Conservation (phyloP, 2,113 vertebrate species). For the Sula dactylatra region DNA sequence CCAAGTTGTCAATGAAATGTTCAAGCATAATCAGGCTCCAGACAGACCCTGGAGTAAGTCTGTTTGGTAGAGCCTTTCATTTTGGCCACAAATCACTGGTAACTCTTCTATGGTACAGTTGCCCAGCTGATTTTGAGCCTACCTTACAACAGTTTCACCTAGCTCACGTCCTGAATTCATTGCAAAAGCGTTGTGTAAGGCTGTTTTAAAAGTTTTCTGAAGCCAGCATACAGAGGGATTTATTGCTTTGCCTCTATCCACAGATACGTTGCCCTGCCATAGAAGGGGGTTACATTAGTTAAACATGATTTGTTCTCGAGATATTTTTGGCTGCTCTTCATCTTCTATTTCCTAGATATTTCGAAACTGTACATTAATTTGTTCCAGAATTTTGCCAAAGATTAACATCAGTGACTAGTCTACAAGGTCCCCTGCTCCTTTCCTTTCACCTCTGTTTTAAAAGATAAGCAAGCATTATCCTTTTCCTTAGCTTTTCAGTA, state of each 20-base stretch:
- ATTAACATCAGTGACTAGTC: background rate
- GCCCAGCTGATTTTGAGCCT: background rate
- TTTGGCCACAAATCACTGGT: background rate
- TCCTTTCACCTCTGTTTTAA: background rate
- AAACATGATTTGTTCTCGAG: background rate
- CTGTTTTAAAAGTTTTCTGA: slow-evolving; percentile 2
- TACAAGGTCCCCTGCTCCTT: background rate
- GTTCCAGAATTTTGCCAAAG: background rate
- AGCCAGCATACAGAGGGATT: background rate
- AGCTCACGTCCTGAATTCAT: background rate
- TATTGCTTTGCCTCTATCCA: background rate
- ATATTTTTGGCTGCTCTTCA: background rate
- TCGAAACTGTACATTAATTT: background rate
- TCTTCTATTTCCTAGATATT: background rate
- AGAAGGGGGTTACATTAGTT: background rate
- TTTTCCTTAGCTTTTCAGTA: background rate
- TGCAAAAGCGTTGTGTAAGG: background rate
- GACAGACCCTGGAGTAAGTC: background rate
- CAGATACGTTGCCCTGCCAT: background rate
- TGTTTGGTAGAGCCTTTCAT: background rate
- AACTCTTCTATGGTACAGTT: background rate
- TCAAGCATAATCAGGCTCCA: background rate
- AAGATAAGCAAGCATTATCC: background rate
- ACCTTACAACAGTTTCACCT: background rate
- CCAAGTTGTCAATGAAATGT: background rate